These are phyloP conservation scores for Drosophila simulans DNA, from an alignment of 1,140 invertebrate genomes.

Conservation along the genomic window DNA sequence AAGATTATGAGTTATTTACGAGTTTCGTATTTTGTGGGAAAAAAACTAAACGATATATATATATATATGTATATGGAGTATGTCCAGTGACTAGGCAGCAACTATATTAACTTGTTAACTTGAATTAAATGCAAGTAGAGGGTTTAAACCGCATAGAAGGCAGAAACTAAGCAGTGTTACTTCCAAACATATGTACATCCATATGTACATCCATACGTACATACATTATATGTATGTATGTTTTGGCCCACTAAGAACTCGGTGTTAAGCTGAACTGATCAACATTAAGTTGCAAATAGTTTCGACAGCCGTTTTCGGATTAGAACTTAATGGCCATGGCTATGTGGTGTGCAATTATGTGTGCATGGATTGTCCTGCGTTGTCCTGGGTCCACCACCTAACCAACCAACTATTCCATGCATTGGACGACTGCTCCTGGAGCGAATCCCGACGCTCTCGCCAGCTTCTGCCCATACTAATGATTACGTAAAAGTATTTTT, in stretches of 20 bases:
- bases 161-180: too few relatives aligned
- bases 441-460: not conserved
- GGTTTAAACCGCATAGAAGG: too few relatives aligned
- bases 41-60: not conserved
- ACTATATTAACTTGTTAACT: too few relatives aligned
- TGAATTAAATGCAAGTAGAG: too few relatives aligned
- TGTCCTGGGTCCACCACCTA: too few relatives aligned
- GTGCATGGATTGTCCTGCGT: not conserved
- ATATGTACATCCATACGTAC: too few relatives aligned
- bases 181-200: too few relatives aligned
- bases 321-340: not conserved
- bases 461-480: constrained; percentile 35
- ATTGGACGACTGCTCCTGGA: not conserved
- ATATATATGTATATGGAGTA: not conserved
- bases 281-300: constrained; percentile 7
- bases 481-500: constrained; percentile 69
- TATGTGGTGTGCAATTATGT: constrained; percentile 13
- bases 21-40: not conserved
- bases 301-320: constrained; percentile 4
- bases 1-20: not conserved
- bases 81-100: not conserved
- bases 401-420: constrained; percentile 22
- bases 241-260: not conserved
- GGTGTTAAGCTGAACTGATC: not conserved
- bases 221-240: too few relatives aligned